phyloP scores from a whole-genome alignment of 1,140 invertebrate species.

The Pinna nobilis region DNA sequence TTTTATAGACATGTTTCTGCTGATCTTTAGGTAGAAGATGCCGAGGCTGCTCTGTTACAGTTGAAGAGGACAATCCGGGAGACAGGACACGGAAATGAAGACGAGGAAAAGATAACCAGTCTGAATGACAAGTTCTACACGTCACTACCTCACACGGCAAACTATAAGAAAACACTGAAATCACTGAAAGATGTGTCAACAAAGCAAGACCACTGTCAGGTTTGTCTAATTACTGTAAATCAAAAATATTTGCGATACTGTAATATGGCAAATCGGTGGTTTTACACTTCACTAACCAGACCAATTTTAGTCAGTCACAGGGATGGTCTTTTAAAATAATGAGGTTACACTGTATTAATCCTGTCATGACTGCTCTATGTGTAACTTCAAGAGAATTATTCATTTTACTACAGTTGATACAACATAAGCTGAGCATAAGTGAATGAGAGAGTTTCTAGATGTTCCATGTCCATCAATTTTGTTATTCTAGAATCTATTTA shows the following conservation, averaged over 20 bases:
- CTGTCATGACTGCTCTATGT: too few species aligned
- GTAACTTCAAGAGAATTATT: too few species aligned
- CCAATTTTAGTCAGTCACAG: too few species aligned
- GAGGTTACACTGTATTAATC: too few species aligned
- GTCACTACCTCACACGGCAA: conserved; percentile 57
- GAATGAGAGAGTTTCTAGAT: too few species aligned
- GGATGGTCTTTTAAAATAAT: not conserved
- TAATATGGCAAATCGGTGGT: not conserved
- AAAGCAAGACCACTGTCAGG: conserved; percentile 72
- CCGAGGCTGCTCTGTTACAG: conserved; percentile 63
- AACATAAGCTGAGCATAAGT: too few species aligned
- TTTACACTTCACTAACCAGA: not conserved
- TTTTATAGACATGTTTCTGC: not conserved
- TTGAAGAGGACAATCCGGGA: conserved; percentile 50
- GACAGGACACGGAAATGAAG: conserved; percentile 27
- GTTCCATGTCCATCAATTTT: too few species aligned
- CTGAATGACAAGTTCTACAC: conserved; percentile 63
- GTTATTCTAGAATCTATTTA: too few species aligned
- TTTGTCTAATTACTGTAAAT: conserved; percentile 17
- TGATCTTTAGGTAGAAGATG: conserved; percentile 64
- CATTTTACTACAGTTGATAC: too few species aligned
- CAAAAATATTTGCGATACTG: not conserved
- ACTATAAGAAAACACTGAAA: conserved; percentile 20
- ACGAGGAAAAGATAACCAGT: conserved; percentile 15
- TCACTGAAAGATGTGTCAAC: conserved; percentile 48